Percentiles rank a stretch among this genome's conserved stretches.
These are phyloP conservation scores for Dynastes grantii DNA, from an alignment of 2,888 invertebrate species.

Conservation along the genomic window DNA sequence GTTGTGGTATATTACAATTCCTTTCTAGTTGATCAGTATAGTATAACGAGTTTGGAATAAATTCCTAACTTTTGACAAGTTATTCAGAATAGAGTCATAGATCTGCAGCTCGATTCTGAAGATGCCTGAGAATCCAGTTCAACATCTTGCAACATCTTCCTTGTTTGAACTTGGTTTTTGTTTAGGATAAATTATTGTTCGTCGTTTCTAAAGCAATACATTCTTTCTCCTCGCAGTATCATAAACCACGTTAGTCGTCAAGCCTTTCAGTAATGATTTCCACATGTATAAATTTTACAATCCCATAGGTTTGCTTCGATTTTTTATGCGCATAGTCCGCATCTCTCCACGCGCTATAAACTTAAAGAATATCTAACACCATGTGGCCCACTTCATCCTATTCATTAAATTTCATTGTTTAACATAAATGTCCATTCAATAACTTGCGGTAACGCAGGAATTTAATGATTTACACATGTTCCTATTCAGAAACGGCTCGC, in stretches of 20 bases:
- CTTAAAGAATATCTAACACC: background rate
- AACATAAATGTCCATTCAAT: slow-evolving; percentile 43
- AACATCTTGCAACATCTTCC: background rate
- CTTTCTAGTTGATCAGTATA: too few species aligned
- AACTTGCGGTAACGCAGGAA: slow-evolving; percentile 18
- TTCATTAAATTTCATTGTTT: slow-evolving; percentile 44
- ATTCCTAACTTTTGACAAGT: too few species aligned
- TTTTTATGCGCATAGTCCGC: background rate
- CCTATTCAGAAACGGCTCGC: slow-evolving; percentile 17
- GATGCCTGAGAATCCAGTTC: background rate
- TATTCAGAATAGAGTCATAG: too few species aligned
- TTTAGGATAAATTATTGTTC: too few species aligned
- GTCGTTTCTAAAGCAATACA: background rate
- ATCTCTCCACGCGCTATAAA: background rate
- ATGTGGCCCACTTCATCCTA: slow-evolving; percentile 15
- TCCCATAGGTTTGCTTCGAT: background rate
- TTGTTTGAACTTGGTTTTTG: too few species aligned
- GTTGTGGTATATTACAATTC: too few species aligned
- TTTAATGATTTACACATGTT: slow-evolving; percentile 39
- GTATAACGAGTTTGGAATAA: too few species aligned
- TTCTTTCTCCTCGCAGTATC: background rate
- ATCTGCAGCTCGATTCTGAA: background rate
- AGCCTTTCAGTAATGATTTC: slow-evolving; percentile 7
- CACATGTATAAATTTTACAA: slow-evolving; percentile 13
- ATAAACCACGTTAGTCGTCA: background rate